Percentiles rank a stretch among this genome's conserved stretches.
These are phyloP conservation scores for Dynastes maya DNA, from an alignment of 2,888 invertebrate genomes.

Conservation along the genomic window DNA sequence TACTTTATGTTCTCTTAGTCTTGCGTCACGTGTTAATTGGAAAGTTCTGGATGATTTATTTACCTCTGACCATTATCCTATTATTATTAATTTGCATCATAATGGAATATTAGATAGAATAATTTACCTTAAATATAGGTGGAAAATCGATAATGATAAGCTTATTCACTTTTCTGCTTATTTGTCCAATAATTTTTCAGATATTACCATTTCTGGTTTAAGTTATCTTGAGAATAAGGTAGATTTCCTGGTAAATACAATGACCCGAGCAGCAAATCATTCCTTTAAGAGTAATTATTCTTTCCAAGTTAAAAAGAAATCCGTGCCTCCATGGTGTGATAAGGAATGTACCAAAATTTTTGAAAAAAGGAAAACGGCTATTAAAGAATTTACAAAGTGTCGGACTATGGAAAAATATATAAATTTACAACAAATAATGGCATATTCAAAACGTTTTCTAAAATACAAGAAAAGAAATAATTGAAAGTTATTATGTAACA, in stretches of 20 bases:
- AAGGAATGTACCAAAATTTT: slow-evolving; percentile 24
- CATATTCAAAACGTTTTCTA: slow-evolving; percentile 17
- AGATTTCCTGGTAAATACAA: background rate
- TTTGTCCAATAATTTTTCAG: slow-evolving; percentile 3
- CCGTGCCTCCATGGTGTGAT: slow-evolving; percentile 27
- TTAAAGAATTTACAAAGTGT: slow-evolving; percentile 11
- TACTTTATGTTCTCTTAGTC: background rate
- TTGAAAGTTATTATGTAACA: background rate
- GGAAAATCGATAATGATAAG: slow-evolving; percentile 12
- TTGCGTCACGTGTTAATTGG: background rate
- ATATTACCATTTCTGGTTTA: background rate
- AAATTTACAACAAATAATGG: slow-evolving; percentile 25
- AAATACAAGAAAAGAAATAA: slow-evolving; percentile 8
- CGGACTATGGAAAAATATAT: slow-evolving; percentile 34
- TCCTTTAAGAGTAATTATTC: background rate
- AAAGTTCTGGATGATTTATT: background rate
- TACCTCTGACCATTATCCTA: slow-evolving; percentile 13
- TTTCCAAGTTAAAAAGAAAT: background rate
- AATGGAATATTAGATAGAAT: background rate
- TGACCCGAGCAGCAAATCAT: background rate
- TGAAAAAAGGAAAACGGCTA: background rate
- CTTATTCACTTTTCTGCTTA: background rate
- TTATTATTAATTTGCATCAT: background rate
- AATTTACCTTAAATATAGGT: slow-evolving; percentile 7
- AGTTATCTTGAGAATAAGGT: background rate